Conservation (phyloP, 1,140 invertebrate species). For the Globodera rostochiensis region DNA sequence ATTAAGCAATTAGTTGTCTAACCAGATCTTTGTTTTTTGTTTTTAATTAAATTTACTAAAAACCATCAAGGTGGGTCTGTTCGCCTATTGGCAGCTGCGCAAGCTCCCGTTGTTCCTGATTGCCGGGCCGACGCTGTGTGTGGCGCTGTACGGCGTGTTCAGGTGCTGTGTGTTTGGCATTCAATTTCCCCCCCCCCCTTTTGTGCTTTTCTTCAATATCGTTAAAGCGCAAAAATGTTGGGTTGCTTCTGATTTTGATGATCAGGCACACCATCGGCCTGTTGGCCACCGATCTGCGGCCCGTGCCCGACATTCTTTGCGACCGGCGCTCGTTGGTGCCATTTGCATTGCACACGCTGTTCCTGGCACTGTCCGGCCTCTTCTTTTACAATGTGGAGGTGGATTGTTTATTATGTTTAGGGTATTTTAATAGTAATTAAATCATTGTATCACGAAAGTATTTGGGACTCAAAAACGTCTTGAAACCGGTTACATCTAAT, state of each 20-base stretch:
- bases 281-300: constrained; percentile 25
- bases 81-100: constrained; percentile 48
- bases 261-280: neutral
- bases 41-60: neutral
- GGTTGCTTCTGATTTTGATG: too few species aligned
- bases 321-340: constrained; percentile 44
- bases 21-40: too few species aligned
- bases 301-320: constrained; percentile 35
- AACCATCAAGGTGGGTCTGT: constrained; percentile 37
- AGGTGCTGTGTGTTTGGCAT: neutral
- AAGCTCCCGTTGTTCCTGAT: constrained; percentile 52
- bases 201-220: too few species aligned
- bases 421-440: too few species aligned
- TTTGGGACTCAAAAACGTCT: too few species aligned
- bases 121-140: constrained; percentile 41
- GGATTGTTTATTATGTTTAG: neutral
- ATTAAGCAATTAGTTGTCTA: too few species aligned
- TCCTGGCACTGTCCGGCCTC: constrained; percentile 44
- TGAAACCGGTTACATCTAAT: too few species aligned
- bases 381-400: constrained; percentile 53
- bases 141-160: constrained; percentile 47
- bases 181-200: too few species aligned
- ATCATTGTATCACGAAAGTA: too few species aligned
- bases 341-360: constrained; percentile 46
- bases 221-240: too few species aligned